Evolutionary conservation across 1,140 invertebrate species (phyloP).

Genomic region (Goniozus legneri): DNA sequence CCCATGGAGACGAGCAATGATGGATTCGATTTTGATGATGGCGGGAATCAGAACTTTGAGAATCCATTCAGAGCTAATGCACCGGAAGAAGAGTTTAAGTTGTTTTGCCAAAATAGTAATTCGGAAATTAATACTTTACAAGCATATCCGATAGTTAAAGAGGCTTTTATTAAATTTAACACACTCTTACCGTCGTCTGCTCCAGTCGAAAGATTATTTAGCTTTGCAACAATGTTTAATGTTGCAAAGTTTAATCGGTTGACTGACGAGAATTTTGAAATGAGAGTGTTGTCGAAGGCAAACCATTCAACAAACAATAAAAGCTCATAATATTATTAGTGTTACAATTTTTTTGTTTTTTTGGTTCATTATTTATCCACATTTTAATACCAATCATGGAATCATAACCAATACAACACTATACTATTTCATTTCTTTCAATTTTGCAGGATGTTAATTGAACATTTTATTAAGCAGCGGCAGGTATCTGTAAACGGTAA

Average conservation of each 20-base stretch:
- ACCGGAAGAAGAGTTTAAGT: not conserved
- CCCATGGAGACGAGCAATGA: not conserved
- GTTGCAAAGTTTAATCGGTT: conserved; percentile 14
- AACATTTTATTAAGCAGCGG: no score
- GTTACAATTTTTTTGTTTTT: no score
- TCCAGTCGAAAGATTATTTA: conserved; percentile 30
- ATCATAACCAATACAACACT: no score
- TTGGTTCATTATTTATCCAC: no score
- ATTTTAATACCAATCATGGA: no score
- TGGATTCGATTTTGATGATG: not conserved
- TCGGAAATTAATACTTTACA: not conserved
- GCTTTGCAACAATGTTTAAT: conserved; percentile 29
- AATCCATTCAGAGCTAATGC: not conserved
- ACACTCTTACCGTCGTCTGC: conserved; percentile 28
- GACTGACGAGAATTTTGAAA: conserved; percentile 11
- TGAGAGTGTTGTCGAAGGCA: conserved; percentile 7
- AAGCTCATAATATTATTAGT: no score
- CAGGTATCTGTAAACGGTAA: no score
- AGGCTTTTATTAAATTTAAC: conserved; percentile 25
- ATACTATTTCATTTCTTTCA: no score
- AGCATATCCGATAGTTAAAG: conserved; percentile 18
- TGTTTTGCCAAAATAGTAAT: not conserved
- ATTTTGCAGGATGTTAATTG: no score
- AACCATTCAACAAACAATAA: not conserved
- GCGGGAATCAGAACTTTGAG: not conserved